These are phyloP conservation scores for Zosterops borbonicus DNA, from an alignment of 2,113 vertebrate species.

Conservation along the genomic window DNA sequence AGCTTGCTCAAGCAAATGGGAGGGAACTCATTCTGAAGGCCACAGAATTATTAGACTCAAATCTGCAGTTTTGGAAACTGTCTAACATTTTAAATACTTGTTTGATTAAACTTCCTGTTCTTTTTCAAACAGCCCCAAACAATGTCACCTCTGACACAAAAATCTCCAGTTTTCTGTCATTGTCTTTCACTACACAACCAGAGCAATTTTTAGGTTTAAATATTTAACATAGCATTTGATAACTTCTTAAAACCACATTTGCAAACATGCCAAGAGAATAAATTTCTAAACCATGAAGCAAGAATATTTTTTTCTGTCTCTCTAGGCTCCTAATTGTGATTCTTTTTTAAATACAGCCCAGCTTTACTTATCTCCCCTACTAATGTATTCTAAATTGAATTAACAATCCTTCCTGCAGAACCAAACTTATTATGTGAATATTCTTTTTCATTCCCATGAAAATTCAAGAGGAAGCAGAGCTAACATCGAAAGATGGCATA, in stretches of 20 bases:
- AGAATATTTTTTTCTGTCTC: background rate
- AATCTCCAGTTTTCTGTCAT: background rate
- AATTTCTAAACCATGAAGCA: conserved; percentile 19
- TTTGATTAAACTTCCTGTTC: background rate
- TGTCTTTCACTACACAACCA: background rate
- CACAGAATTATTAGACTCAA: background rate
- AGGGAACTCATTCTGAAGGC: background rate
- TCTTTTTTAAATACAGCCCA: background rate
- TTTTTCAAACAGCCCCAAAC: background rate
- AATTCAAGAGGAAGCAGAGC: conserved; percentile 1
- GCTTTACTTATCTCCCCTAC: background rate
- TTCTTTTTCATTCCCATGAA: background rate
- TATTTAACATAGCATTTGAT: background rate
- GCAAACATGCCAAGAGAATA: conserved; percentile 10
- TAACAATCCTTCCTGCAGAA: background rate
- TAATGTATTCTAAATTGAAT: background rate
- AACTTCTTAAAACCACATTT: conserved; percentile 5
- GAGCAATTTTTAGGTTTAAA: background rate
- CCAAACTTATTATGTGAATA: background rate
- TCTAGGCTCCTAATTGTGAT: background rate
- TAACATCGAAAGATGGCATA: background rate
- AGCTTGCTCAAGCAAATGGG: fast-evolving
- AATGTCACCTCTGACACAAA: background rate
- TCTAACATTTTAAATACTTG: background rate
- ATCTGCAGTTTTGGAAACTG: background rate